Evolutionary conservation across 23 tunicate genomes (phyloP).

Genomic region (Pegea sp.): DNA sequence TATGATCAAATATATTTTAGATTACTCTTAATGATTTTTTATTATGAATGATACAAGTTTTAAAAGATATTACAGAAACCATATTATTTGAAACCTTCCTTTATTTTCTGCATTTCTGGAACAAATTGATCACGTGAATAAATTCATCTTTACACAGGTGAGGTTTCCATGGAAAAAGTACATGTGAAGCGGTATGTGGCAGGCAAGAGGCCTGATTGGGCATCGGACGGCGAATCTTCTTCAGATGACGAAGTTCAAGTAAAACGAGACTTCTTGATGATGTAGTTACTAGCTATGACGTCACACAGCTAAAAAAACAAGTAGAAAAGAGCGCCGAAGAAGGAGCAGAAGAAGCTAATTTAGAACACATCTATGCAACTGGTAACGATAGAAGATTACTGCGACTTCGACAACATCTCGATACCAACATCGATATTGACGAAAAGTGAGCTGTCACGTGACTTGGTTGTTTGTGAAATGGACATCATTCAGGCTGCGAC

Average conservation of each 20-base stretch:
- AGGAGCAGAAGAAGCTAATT: constrained; percentile 10
- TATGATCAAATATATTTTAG: too few species aligned
- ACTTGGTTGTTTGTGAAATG: constrained; percentile 1
- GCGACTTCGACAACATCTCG: background rate
- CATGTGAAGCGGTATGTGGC: constrained; percentile 83
- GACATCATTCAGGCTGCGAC: constrained; percentile 42
- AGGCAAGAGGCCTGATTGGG: constrained; percentile 97
- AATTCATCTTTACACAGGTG: constrained; percentile 38
- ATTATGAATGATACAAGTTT: too few species aligned
- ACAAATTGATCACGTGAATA: too few species aligned
- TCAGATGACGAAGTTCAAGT: constrained; percentile 89
- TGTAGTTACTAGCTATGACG: too few species aligned
- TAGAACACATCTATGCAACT: background rate
- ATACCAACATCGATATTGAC: background rate
- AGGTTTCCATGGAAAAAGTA: constrained; percentile 89
- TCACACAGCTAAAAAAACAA: background rate
- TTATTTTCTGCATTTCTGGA: too few species aligned
- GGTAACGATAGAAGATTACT: background rate
- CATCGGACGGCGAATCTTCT: constrained; percentile 26
- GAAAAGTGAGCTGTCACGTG: background rate
- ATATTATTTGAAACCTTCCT: too few species aligned
- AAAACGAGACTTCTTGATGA: too few species aligned
- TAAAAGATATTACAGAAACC: too few species aligned
- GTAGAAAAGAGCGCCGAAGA: constrained; percentile 5
- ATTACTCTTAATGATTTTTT: too few species aligned